A percentile compares a stretch with the other conserved stretches of the same genome.
phyloP scores from a whole-genome alignment of 1,140 invertebrate species.

The Matsumurasca onukii region DNA sequence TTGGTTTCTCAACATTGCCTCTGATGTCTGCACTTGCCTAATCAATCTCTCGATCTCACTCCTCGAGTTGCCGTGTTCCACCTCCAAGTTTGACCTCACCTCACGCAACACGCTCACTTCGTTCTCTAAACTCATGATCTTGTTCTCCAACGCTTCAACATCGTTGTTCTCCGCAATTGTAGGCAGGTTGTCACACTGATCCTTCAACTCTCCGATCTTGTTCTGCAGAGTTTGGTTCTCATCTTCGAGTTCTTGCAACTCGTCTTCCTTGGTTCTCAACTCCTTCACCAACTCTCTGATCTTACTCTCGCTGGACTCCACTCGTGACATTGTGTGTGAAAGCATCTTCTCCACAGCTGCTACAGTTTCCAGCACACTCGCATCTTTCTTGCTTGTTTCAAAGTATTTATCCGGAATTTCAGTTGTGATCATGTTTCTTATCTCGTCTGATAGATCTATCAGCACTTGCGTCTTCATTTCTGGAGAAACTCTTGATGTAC shows the following conservation, averaged over 20 bases:
- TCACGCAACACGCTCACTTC: slow-evolving; percentile 29
- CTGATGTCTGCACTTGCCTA: slow-evolving; percentile 9
- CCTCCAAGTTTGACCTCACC: slow-evolving; percentile 35
- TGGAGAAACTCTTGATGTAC: background rate
- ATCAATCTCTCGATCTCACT: slow-evolving; percentile 20
- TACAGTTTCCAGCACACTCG: slow-evolving; percentile 2
- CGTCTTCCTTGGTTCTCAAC: slow-evolving; percentile 34
- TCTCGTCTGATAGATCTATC: slow-evolving; percentile 3
- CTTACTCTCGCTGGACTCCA: slow-evolving; percentile 2
- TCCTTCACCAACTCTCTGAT: slow-evolving; percentile 31
- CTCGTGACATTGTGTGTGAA: background rate
- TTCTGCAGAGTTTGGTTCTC: slow-evolving; percentile 32
- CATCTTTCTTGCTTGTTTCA: slow-evolving; percentile 11
- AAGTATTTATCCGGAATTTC: slow-evolving; percentile 16
- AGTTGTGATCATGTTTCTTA: slow-evolving; percentile 17
- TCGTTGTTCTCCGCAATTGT: slow-evolving; percentile 34
- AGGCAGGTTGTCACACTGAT: slow-evolving; percentile 26
- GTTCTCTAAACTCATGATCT: slow-evolving; percentile 20
- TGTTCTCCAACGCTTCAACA: slow-evolving; percentile 31
- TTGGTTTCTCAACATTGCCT: slow-evolving; percentile 34
- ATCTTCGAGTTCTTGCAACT: slow-evolving; percentile 35
- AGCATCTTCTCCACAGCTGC: slow-evolving; percentile 22
- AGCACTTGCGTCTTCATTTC: background rate
- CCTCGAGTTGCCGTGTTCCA: slow-evolving; percentile 26
- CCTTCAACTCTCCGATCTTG: slow-evolving; percentile 30